Evolutionary conservation across 2,797 vertebrate species (phyloP).

Genomic region (Channallabes apus): DNA sequence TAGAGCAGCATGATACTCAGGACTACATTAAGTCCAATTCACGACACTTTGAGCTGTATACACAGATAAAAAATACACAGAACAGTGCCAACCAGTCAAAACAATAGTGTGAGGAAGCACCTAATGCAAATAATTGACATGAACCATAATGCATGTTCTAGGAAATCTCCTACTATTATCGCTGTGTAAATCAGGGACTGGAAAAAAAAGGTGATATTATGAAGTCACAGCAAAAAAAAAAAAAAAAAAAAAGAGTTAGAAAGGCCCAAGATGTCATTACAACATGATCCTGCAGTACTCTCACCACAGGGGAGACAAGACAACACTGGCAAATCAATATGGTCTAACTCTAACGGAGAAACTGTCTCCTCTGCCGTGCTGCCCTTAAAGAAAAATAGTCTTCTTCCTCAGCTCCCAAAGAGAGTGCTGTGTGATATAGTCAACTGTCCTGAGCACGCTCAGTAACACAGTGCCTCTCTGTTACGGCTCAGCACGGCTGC

Average conservation of each 20-base stretch:
- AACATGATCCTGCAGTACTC: background rate
- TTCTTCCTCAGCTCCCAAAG: slow-evolving; percentile 22
- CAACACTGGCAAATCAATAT: slow-evolving; percentile 16
- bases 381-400: slow-evolving; percentile 47
- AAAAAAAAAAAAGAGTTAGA: background rate
- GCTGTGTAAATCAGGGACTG: background rate
- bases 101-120: background rate
- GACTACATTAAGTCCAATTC: background rate
- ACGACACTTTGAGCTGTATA: background rate
- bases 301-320: slow-evolving; percentile 14
- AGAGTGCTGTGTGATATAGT: slow-evolving; percentile 48
- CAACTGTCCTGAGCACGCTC: slow-evolving; percentile 43
- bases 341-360: slow-evolving; percentile 13
- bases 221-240: background rate
- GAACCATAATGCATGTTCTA: too few species aligned
- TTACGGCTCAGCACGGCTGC: slow-evolving; percentile 52
- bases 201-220: background rate
- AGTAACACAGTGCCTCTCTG: slow-evolving; percentile 58
- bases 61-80: background rate
- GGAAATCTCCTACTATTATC: background rate
- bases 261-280: slow-evolving; percentile 1
- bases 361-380: slow-evolving; percentile 34
- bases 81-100: background rate
- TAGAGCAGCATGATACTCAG: too few species aligned
- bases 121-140: background rate